A percentile compares a stretch with the other conserved stretches of the same genome.
Conservation (phyloP, 2,888 invertebrate genomes). For the Trissolcus brochymenae region DNA sequence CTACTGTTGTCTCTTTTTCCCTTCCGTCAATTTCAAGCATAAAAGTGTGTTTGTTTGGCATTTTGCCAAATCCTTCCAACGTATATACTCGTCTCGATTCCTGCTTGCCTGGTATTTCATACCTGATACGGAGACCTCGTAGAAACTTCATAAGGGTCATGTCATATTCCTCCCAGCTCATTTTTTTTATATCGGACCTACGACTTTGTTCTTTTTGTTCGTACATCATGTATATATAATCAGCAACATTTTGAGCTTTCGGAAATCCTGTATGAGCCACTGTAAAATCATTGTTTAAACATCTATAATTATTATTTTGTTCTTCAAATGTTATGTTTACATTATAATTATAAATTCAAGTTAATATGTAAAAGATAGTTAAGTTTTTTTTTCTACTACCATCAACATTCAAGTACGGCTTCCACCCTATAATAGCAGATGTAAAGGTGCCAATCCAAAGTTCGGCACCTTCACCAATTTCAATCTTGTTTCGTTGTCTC, state of each 20-base stretch:
- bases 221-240: slow-evolving; percentile 28
- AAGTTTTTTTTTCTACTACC: slow-evolving; percentile 78
- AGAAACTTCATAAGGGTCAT: slow-evolving; percentile 15
- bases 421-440: slow-evolving; percentile 92
- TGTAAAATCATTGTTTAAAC: slow-evolving; percentile 67
- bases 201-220: background rate
- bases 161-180: slow-evolving; percentile 18
- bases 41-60: slow-evolving; percentile 10
- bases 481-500: slow-evolving; percentile 74
- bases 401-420: slow-evolving; percentile 91
- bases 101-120: slow-evolving; percentile 21
- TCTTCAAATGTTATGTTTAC: too few species aligned
- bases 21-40: slow-evolving; percentile 49
- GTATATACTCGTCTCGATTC: slow-evolving; percentile 26
- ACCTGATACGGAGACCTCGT: slow-evolving; percentile 6
- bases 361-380: too few species aligned
- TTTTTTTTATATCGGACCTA: background rate
- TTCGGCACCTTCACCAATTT: slow-evolving; percentile 88
- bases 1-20: slow-evolving; percentile 75
- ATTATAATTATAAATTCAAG: too few species aligned
- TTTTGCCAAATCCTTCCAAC: slow-evolving; percentile 11
- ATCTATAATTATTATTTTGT: too few species aligned
- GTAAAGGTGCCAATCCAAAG: slow-evolving; percentile 97
- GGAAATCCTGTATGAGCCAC: slow-evolving; percentile 25
- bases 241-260: background rate